Percentiles rank a stretch among this genome's conserved stretches.
These are phyloP conservation scores for Drosophila sp. DNA, from an alignment of 1,140 invertebrate species.

Conservation along the genomic window DNA sequence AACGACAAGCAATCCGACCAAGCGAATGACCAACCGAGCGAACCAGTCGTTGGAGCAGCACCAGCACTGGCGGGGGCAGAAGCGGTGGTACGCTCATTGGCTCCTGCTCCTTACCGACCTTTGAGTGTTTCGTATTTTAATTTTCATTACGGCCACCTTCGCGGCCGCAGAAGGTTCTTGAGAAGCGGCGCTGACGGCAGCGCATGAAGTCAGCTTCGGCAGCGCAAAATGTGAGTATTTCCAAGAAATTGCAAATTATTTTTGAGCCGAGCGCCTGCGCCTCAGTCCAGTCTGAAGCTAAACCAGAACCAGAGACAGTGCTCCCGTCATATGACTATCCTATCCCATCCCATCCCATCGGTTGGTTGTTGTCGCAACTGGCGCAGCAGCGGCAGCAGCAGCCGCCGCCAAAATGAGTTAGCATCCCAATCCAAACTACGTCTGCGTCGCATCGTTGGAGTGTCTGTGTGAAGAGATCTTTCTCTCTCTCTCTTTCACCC, in stretches of 20 bases:
- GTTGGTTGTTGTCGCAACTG: slow-evolving; percentile 26
- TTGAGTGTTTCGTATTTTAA: slow-evolving; percentile 81
- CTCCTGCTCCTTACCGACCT: slow-evolving; percentile 61
- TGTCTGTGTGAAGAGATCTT: slow-evolving; percentile 7
- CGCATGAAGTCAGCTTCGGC: slow-evolving; percentile 66
- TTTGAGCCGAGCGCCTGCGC: slow-evolving; percentile 79
- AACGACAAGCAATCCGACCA: slow-evolving; percentile 79
- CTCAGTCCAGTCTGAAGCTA: slow-evolving; percentile 38
- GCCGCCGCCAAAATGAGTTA: slow-evolving; percentile 78
- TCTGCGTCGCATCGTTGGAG: slow-evolving; percentile 12
- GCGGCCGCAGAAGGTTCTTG: slow-evolving; percentile 67
- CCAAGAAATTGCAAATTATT: slow-evolving; percentile 82
- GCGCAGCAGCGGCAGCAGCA: slow-evolving; percentile 41
- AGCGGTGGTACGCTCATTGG: slow-evolving; percentile 63
- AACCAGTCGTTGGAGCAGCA: not conserved
- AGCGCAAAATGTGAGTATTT: slow-evolving; percentile 76
- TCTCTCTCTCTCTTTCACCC: not conserved
- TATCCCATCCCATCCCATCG: slow-evolving; percentile 27
- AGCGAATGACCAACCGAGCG: slow-evolving; percentile 44
- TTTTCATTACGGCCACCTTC: slow-evolving; percentile 74
- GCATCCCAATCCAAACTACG: slow-evolving; percentile 62
- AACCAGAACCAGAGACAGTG: slow-evolving; percentile 1
- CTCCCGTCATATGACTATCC: slow-evolving; percentile 39
- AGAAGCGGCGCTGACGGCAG: slow-evolving; percentile 66
- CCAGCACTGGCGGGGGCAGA: not conserved